Evolutionary conservation across 1,140 invertebrate species (phyloP).

Genomic region (Stegodyphus mimosarum): DNA sequence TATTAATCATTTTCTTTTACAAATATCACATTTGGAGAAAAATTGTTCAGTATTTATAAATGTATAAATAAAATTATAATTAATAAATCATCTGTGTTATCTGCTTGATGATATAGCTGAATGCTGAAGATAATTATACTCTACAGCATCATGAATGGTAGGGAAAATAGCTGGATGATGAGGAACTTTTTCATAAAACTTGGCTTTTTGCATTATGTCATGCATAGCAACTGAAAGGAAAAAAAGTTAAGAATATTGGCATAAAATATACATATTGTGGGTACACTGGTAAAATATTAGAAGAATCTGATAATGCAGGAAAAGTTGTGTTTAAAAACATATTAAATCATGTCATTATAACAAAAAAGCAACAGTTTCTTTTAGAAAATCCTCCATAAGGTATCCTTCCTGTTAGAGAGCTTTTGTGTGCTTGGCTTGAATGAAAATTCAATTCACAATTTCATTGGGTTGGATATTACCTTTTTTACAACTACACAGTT

Average conservation of each 20-base stretch:
- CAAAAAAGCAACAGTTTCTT: neutral
- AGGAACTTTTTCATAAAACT: constrained; percentile 47
- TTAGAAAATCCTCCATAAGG: neutral
- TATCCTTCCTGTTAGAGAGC: too few relatives aligned
- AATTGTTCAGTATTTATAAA: neutral
- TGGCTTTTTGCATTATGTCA: constrained; percentile 46
- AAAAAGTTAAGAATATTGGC: neutral
- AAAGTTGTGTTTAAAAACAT: neutral
- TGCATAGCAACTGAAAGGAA: constrained; percentile 46
- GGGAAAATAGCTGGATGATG: constrained; percentile 71
- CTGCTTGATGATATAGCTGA: constrained; percentile 4
- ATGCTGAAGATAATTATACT: constrained; percentile 19
- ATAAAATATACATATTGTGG: neutral
- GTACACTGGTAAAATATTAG: too few relatives aligned
- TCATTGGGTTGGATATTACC: too few relatives aligned
- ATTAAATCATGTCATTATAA: neutral
- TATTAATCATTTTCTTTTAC: neutral
- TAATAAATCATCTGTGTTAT: neutral
- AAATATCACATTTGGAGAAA: neutral
- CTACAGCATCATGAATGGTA: constrained; percentile 78
- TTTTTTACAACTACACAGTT: too few relatives aligned
- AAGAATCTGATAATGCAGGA: too few relatives aligned
- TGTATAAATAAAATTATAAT: neutral
- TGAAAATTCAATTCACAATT: too few relatives aligned
- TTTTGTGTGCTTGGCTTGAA: too few relatives aligned